phyloP scores from a whole-genome alignment of 2,888 invertebrate species.

The Candidula unifasciata region DNA sequence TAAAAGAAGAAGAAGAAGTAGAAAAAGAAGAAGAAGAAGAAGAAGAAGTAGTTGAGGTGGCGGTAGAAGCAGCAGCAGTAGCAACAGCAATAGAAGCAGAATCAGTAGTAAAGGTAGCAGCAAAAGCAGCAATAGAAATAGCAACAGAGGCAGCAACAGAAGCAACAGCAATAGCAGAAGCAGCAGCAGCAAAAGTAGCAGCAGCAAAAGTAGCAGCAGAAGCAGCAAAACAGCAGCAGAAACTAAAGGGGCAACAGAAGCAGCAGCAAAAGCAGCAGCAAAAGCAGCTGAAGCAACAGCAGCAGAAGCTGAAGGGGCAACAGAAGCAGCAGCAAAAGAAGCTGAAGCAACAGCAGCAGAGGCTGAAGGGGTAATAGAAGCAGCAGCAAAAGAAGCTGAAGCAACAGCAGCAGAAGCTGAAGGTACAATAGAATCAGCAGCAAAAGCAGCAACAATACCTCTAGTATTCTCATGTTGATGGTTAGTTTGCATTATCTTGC shows the following conservation, averaged over 20 bases:
- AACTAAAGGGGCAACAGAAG: constrained; percentile 17
- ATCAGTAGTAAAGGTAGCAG: not conserved
- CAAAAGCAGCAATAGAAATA: not conserved
- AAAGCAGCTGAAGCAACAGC: not conserved
- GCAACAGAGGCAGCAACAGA: not conserved
- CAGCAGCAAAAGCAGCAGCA: constrained; percentile 30
- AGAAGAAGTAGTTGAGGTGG: not conserved
- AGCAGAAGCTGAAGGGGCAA: not conserved
- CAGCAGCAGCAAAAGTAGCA: not conserved
- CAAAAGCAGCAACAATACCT: no score
- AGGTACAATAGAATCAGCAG: no score
- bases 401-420: not conserved
- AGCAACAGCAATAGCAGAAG: not conserved
- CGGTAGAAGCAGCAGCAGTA: not conserved
- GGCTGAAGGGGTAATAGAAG: not conserved
- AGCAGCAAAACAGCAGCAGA: not conserved
- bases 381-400: not conserved
- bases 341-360: not conserved
- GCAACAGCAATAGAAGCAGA: not conserved
- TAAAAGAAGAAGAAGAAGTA: not conserved
- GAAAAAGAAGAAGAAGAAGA: not conserved
- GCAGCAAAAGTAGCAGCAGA: not conserved
- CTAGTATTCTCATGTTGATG: no score
- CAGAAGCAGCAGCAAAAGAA: not conserved
- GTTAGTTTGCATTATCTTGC: no score